A percentile compares a stretch with the other conserved stretches of the same genome.
Evolutionary conservation across 2,797 vertebrate genomes (phyloP).

Genomic region (Sebastolobus altivelis): DNA sequence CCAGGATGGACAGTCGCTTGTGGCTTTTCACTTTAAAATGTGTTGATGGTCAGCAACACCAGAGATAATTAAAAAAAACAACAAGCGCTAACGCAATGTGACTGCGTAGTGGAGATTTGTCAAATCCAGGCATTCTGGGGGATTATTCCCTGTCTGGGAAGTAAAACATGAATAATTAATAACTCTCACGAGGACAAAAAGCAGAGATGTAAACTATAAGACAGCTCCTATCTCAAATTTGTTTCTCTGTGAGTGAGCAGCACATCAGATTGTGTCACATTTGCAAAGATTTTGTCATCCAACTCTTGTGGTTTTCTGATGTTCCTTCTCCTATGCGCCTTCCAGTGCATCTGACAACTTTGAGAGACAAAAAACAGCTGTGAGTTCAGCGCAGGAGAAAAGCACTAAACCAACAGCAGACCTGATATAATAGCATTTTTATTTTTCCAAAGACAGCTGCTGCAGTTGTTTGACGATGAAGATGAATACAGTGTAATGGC

Average conservation of each 20-base stretch:
- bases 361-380: conserved; percentile 23
- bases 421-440: conserved; percentile 24
- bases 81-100: conserved; percentile 5
- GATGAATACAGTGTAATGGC: conserved; percentile 19
- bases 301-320: conserved; percentile 36
- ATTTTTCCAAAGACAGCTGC: conserved; percentile 22
- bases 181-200: conserved; percentile 51
- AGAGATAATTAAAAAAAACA: neutral
- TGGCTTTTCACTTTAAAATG: conserved; percentile 35
- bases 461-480: conserved; percentile 5
- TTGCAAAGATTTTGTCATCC: conserved; percentile 68
- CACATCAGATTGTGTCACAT: conserved; percentile 51
- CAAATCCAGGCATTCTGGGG: conserved; percentile 45
- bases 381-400: conserved; percentile 22
- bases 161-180: conserved; percentile 74
- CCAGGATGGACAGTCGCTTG: conserved; percentile 9
- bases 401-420: conserved; percentile 31
- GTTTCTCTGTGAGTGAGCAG: conserved; percentile 49
- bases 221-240: conserved; percentile 45
- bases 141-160: conserved; percentile 38
- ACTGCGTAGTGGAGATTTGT: conserved; percentile 19
- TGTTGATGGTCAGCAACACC: conserved; percentile 25
- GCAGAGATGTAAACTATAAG: conserved; percentile 53
- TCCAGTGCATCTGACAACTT: conserved; percentile 8
- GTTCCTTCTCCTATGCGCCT: conserved; percentile 19